Conservation (phyloP, 2,113 vertebrate species). For the Cryptomyrus ogoouensis region DNA sequence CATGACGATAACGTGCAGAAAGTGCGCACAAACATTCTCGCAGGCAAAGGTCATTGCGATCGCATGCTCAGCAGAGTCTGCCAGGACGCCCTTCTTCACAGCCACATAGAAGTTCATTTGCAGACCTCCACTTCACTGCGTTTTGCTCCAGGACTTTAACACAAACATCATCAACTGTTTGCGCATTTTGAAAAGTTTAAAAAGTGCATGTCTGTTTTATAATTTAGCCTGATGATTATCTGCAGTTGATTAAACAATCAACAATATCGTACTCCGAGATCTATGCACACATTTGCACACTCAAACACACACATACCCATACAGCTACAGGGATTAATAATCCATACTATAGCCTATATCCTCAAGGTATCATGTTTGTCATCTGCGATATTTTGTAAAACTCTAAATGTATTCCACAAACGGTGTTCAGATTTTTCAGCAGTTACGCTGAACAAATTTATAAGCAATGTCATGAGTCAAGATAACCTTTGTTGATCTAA, state of each 20-base stretch:
- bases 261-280: neutral
- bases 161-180: neutral
- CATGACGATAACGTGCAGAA: neutral
- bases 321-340: neutral
- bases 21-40: neutral
- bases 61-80: conserved; percentile 10
- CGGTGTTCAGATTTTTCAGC: neutral
- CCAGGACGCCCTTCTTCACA: neutral
- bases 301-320: neutral
- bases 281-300: neutral
- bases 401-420: neutral
- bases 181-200: neutral
- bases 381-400: neutral
- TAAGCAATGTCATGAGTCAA: neutral
- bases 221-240: neutral
- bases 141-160: neutral
- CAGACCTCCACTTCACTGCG: neutral
- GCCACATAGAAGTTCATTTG: neutral
- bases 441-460: neutral
- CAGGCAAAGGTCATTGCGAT: neutral
- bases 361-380: neutral
- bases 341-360: neutral
- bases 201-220: neutral
- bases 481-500: neutral
- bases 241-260: neutral